phyloP scores from a whole-genome alignment of 2,888 invertebrate species.

The Criorhina ranunculi region DNA sequence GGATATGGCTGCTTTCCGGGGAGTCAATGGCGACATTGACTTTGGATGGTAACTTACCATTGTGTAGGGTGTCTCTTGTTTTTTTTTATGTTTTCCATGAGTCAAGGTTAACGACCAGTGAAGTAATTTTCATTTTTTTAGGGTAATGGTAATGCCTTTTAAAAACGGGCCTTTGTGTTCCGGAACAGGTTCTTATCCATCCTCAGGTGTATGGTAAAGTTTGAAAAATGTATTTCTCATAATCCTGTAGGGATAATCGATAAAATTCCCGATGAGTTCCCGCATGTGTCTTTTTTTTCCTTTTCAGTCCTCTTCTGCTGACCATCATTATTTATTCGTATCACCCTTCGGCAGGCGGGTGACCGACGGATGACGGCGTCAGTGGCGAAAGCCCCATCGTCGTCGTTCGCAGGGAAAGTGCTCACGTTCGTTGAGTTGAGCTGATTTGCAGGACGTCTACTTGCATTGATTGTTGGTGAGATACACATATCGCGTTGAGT shows the following conservation, averaged over 20 bases:
- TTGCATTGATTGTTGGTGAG: conserved; percentile 62
- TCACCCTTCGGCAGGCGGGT: conserved; percentile 59
- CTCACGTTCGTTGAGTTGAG: conserved; percentile 39
- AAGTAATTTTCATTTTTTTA: conserved; percentile 81
- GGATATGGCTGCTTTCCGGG: not conserved
- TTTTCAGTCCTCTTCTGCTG: conserved; percentile 50
- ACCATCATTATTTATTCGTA: conserved; percentile 66
- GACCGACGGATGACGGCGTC: not conserved
- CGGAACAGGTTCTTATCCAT: not conserved
- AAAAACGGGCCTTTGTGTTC: not conserved
- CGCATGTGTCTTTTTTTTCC: conserved; percentile 36
- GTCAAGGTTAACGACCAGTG: conserved; percentile 85
- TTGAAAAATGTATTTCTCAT: conserved; percentile 35
- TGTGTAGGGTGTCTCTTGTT: conserved; percentile 14
- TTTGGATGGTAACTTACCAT: conserved; percentile 59
- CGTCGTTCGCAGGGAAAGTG: conserved; percentile 52
- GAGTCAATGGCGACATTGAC: conserved; percentile 66
- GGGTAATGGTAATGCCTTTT: conserved; percentile 8
- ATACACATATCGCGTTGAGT: conserved; percentile 37
- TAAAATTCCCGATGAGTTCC: conserved; percentile 59
- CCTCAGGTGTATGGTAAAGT: conserved; percentile 6
- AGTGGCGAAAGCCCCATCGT: conserved; percentile 37
- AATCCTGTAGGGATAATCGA: conserved; percentile 55
- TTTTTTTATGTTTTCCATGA: conserved; percentile 68
- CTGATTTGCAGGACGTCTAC: conserved; percentile 52